Conservation (phyloP, 1,140 invertebrate genomes). For the Asbolus verrucosus region DNA sequence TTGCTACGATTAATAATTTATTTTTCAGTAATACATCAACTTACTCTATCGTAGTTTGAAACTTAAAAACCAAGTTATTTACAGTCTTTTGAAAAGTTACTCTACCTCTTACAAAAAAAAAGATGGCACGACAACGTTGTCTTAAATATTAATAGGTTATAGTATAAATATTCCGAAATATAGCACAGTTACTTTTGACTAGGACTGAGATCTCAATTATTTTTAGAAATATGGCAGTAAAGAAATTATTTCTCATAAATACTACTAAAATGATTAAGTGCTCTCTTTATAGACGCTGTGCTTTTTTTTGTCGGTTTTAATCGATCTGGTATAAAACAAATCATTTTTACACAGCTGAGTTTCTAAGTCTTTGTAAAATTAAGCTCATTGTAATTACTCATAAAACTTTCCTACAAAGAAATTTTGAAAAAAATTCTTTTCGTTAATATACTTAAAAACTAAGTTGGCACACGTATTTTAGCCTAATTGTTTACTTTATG, state of each 20-base stretch:
- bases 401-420: too few species aligned
- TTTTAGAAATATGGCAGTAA: constrained; percentile 28
- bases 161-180: neutral
- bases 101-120: neutral
- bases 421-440: too few species aligned
- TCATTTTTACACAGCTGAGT: too few species aligned
- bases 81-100: neutral
- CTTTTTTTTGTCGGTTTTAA: too few species aligned
- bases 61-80: neutral
- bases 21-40: constrained; percentile 1
- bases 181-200: constrained; percentile 13
- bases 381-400: too few species aligned
- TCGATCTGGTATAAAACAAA: too few species aligned
- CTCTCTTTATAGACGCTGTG: too few species aligned
- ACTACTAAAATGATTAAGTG: too few species aligned
- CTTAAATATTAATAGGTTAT: neutral
- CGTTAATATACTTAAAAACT: neutral
- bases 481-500: constrained; percentile 14
- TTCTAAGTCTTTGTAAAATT: too few species aligned
- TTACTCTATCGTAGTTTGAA: neutral
- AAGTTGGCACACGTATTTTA: constrained; percentile 20
- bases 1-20: constrained; percentile 3
- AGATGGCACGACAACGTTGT: neutral
- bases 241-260: constrained; percentile 1
- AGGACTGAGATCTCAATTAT: constrained; percentile 15